Evolutionary conservation across 2,797 vertebrate species (phyloP), one percentile per base, ranked within the genome.

Genomic region (Dryobates pubescens): DNA sequence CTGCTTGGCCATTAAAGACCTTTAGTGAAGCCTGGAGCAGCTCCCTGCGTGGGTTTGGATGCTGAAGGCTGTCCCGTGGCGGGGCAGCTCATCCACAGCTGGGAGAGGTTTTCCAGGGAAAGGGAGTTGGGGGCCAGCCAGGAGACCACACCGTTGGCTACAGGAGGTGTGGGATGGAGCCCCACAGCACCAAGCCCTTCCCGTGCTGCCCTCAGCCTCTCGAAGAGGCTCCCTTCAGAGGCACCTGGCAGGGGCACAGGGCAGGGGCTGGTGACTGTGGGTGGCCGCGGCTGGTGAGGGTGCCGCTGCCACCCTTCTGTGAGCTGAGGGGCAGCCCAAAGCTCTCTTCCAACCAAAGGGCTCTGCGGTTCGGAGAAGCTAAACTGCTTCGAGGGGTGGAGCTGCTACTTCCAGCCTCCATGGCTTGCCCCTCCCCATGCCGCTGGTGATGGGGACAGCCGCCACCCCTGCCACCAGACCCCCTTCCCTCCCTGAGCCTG

Each of bases 341-440:
- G 23, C 23, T 41, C 27, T 64, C 27, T 24, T 67, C 64, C 64
- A 67, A 47, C 29, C 30, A 32, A 24, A 12, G 30, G 3, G 10
- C n/a, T 47, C 43, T 23, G 8, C 13, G 64, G 32, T 67, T 47
- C 43, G 27, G 19, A 58, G 45, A 22, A 0, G 1, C 15, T n/a
- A 29, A 47, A 1, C 26, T 51, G 49, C 70, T 80, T 69, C 26
- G 2, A 13, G 41, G 6, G 29, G 26, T 34, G 23, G 38, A 32
- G 8, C 10, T 47, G 36, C 61, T 23, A 13, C 63, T 34, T 43
- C 8, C 24, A 85, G 5, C 5, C 19, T 10, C 38, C 56, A 7
- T 1, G 0, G 23, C 1, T 3, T 14, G 19, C n/a, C 16, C 27
- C 29, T 10, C 22, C 27, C 12, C 2, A 0, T 3, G 49, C 13